Percentiles rank a stretch among this genome's conserved stretches.
These are phyloP conservation scores for Mercenaria mercenaria DNA, from an alignment of 1,140 invertebrate species.

Conservation along the genomic window DNA sequence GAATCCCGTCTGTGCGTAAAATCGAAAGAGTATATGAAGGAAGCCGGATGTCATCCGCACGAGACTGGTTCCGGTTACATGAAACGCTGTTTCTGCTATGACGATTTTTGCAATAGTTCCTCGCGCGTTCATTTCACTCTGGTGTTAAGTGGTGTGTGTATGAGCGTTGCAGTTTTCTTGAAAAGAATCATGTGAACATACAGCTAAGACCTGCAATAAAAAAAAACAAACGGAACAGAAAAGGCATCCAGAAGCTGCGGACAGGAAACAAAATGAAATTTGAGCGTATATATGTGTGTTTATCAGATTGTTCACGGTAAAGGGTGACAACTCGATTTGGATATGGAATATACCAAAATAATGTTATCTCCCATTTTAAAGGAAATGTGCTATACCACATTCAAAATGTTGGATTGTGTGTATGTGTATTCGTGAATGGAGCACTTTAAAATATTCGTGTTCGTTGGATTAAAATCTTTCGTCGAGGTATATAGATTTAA, in stretches of 20 bases:
- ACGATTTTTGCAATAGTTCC: slow-evolving; percentile 38
- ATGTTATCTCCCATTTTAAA: neutral
- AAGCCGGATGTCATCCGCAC: slow-evolving; percentile 8
- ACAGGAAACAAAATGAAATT: no score
- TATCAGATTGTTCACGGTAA: no score
- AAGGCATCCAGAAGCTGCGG: no score
- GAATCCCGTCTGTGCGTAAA: slow-evolving; percentile 47
- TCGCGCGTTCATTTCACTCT: neutral
- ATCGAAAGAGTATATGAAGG: slow-evolving; percentile 9
- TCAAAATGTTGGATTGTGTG: no score
- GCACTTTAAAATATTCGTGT: no score
- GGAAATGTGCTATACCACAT: neutral
- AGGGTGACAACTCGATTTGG: neutral
- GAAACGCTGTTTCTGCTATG: slow-evolving; percentile 58
- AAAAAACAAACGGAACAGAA: no score
- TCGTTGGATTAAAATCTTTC: no score
- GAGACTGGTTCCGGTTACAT: slow-evolving; percentile 51
- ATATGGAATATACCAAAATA: neutral
- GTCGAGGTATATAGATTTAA: no score
- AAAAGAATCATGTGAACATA: neutral
- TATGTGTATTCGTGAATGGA: no score
- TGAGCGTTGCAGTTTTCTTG: neutral
- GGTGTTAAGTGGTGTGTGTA: neutral
- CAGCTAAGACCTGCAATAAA: no score
- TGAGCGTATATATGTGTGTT: no score